Base-by-base conservation (phyloP, 2,113 vertebrate genomes). In the Columbina picui region DNA sequence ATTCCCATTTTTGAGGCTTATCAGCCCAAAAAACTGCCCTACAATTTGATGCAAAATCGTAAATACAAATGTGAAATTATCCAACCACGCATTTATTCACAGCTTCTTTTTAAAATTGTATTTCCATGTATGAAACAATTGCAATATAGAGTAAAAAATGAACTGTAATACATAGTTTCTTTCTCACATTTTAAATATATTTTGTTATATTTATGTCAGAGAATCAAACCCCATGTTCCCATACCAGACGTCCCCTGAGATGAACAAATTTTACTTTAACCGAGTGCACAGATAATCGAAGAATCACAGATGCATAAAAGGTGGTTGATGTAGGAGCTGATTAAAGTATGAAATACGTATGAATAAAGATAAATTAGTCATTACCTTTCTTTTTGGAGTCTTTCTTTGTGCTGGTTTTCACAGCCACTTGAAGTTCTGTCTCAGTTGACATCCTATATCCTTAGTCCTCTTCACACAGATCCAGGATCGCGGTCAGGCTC, bases 391-490 rank as follows among this genome's bases (percentile, higher is more conserved):
- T 99, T 98, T 97, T 99, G 98, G 99, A 99, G 98, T 99, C 99
- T 98, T 99, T 99, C 98, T 99, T 99, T 98, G 99, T 97, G 98
- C 99, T 99, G 98, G 99, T 99, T 99, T 99, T 99, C 98, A 99
- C 98, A 99, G 99, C 99, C 98, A 99, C 99, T 99, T 99, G 99
- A 98, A 99, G 99, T 98, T 99, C 99, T 98, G 99, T 99, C 99
- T 99, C 99, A 98, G 99, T 99, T 99, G 99, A 99, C 99, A 99
- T 99, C 98, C 99, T 99, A 98, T 98, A 98, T 99, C 98, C 98
- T 99, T 98, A 98, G 98, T 98, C 98, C 97, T 99, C 98, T 98
- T 99, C 98, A 99, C 98, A 98, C 98, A 98, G 98, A 98, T 98
- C 98, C 98, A 97, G 96, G 98, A 97, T 98, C 98, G 98, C 95